A percentile compares a stretch with the other conserved stretches of the same genome.
Evolutionary conservation across 2,797 vertebrate species (phyloP).

Genomic region (Oryzias sinensis): DNA sequence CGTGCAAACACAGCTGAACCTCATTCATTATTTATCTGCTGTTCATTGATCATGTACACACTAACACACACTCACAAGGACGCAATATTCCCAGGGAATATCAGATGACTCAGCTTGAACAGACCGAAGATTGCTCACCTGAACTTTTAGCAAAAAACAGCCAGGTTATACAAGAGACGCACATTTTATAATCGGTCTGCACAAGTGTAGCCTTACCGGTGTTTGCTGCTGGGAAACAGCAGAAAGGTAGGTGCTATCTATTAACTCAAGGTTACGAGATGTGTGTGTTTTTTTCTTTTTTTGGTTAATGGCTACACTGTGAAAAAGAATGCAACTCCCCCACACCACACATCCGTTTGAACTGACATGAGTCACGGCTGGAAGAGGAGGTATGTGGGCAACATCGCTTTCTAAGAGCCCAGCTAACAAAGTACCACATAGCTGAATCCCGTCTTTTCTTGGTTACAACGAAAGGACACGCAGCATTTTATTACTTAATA

Average conservation of each 20-base stretch:
- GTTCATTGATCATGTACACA: slow-evolving; percentile 14
- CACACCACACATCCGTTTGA: slow-evolving; percentile 21
- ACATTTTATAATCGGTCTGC: slow-evolving; percentile 49
- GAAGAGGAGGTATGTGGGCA: slow-evolving; percentile 42
- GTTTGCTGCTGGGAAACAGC: slow-evolving; percentile 47
- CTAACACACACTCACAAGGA: background rate
- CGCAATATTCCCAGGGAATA: slow-evolving; percentile 21
- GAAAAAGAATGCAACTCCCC: slow-evolving; percentile 28
- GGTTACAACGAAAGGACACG: slow-evolving; percentile 4
- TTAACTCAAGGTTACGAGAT: slow-evolving; percentile 32
- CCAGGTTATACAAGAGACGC: slow-evolving; percentile 36
- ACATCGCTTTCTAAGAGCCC: slow-evolving; percentile 21
- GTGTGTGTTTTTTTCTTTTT: slow-evolving; percentile 27
- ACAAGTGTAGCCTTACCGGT: slow-evolving; percentile 57
- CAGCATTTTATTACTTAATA: background rate
- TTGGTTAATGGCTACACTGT: slow-evolving; percentile 1
- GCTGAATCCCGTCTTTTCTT: slow-evolving; percentile 36
- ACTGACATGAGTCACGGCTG: slow-evolving; percentile 35
- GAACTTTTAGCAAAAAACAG: slow-evolving; percentile 46
- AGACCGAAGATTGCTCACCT: slow-evolving; percentile 26
- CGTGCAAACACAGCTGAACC: slow-evolving; percentile 50
- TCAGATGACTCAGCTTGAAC: slow-evolving; percentile 10
- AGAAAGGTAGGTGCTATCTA: slow-evolving; percentile 62
- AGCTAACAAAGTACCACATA: slow-evolving; percentile 21
- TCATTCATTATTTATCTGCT: slow-evolving; percentile 66